phyloP scores from a whole-genome alignment of 2,113 vertebrate genomes.

The Cephalopterus ornatus region DNA sequence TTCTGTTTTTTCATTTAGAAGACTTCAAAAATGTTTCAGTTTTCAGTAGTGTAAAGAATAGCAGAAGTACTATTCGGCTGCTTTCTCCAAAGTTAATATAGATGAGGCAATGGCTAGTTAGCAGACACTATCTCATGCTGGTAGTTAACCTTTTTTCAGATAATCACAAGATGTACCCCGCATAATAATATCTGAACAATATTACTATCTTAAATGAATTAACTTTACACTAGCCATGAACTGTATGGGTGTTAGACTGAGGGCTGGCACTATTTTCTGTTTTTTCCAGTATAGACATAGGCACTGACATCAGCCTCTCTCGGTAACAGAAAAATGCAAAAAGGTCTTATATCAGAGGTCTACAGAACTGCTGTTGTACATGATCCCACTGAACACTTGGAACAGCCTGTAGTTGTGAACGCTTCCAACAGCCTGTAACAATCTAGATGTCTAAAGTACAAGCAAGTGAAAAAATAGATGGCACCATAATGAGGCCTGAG shows the following conservation, averaged over 20 bases:
- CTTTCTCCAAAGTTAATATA: background rate
- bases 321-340: background rate
- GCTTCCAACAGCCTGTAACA: background rate
- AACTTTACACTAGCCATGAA: background rate
- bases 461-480: background rate
- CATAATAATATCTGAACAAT: background rate
- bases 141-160: background rate
- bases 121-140: background rate
- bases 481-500: background rate
- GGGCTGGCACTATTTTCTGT: background rate
- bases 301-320: background rate
- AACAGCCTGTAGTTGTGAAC: background rate
- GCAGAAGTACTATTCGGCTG: background rate
- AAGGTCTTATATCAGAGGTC: background rate
- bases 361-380: background rate
- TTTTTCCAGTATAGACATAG: background rate
- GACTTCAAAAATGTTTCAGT: background rate
- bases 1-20: background rate
- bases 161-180: background rate
- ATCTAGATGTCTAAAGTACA: background rate
- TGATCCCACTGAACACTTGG: background rate
- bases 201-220: background rate
- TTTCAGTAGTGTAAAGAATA: background rate
- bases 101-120: background rate
- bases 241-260: rapidly evolving